phyloP scores from a whole-genome alignment of 2,113 vertebrate genomes.

The Phalacrocorax aristotelis region DNA sequence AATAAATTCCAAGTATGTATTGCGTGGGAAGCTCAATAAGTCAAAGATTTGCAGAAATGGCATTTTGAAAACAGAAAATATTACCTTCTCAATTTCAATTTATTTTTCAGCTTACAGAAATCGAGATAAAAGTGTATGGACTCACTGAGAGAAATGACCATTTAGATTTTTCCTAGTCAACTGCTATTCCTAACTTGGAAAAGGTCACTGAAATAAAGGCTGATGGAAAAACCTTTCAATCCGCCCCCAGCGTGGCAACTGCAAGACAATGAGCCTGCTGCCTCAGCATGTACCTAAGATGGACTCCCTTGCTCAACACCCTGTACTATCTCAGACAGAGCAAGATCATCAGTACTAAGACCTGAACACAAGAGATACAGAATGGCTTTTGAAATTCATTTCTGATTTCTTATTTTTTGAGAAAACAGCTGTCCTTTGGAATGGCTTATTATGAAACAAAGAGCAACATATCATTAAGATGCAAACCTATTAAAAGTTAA shows the following conservation, averaged over 20 bases:
- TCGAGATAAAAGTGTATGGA: not conserved
- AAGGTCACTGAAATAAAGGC: conserved; percentile 30
- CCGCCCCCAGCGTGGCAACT: not conserved
- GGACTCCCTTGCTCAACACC: not conserved
- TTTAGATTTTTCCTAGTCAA: not conserved
- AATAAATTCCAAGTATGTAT: conserved; percentile 36
- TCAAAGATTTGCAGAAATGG: conserved; percentile 10
- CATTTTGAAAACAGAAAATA: conserved; percentile 37
- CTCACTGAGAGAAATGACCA: not conserved
- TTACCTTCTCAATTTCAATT: not conserved
- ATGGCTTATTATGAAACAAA: not conserved
- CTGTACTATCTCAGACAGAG: not conserved
- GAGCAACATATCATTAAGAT: not conserved
- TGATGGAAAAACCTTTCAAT: conserved; percentile 9
- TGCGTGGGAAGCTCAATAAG: not conserved
- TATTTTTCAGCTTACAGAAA: conserved; percentile 14
- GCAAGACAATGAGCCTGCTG: not conserved
- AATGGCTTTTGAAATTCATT: not conserved
- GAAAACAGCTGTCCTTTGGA: not conserved
- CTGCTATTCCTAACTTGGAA: not conserved
- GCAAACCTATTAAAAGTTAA: not conserved
- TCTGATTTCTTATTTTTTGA: not conserved
- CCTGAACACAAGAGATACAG: not conserved
- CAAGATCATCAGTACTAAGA: not conserved
- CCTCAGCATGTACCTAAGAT: not conserved